phyloP scores from a whole-genome alignment of 2,113 vertebrate genomes.

The Acinonyx jubatus region DNA sequence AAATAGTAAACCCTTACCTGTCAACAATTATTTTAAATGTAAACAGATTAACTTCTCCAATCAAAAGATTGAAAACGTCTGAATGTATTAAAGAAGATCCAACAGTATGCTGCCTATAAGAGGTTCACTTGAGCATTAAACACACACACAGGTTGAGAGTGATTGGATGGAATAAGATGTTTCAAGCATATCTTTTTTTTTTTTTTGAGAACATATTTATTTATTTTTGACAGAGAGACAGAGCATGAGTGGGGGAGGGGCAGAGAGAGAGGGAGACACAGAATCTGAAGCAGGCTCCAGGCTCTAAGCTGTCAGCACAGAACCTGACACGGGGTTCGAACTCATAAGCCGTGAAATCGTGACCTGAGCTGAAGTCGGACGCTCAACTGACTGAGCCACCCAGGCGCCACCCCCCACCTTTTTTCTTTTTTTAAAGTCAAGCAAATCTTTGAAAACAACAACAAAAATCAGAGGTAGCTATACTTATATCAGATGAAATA shows the following conservation, averaged over 20 bases:
- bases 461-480: not conserved
- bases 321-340: too few species aligned
- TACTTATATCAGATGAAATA: not conserved
- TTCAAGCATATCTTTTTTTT: not conserved
- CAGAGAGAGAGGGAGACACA: too few species aligned
- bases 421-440: not conserved
- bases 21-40: not conserved
- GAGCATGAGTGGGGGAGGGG: too few species aligned
- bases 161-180: not conserved
- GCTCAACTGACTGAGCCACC: too few species aligned
- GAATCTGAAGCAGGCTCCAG: too few species aligned
- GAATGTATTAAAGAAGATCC: not conserved
- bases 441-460: not conserved
- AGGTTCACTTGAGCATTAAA: not conserved
- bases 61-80: not conserved
- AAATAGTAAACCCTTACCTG: not conserved
- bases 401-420: too few species aligned
- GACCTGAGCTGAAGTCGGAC: accelerated
- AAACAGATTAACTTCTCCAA: not conserved
- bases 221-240: too few species aligned
- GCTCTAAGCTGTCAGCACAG: too few species aligned
- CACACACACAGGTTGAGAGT: too few species aligned
- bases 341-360: too few species aligned
- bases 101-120: not conserved
- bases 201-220: too few species aligned